Conservation (phyloP, 23 tunicate genomes). For the Halocynthia roretzi region DNA sequence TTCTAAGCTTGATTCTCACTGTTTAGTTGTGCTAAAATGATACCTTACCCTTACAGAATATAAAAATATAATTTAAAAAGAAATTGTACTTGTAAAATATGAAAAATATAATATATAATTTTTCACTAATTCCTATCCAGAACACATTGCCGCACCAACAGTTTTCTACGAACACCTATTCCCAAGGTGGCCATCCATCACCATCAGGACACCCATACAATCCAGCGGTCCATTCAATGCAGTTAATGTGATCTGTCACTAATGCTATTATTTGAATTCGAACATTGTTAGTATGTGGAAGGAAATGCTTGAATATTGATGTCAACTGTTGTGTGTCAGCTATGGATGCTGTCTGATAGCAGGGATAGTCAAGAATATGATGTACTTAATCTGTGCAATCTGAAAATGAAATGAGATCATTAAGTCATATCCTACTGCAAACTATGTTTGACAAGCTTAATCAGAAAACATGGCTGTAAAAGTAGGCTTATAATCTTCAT, state of each 20-base stretch:
- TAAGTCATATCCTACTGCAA: no score
- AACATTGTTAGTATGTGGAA: background rate
- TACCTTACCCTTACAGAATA: background rate
- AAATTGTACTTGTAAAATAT: no score
- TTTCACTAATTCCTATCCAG: background rate
- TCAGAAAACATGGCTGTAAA: no score
- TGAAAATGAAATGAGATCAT: no score
- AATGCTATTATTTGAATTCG: background rate
- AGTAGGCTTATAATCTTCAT: no score
- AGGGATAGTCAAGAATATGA: no score
- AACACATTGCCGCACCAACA: conserved; percentile 7
- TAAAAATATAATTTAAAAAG: background rate
- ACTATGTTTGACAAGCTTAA: no score
- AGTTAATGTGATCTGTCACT: background rate
- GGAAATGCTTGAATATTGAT: background rate
- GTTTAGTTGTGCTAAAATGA: background rate
- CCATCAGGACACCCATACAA: conserved; percentile 19
- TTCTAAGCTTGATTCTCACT: background rate
- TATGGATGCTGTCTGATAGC: no score
- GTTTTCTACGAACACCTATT: background rate
- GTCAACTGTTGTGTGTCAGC: background rate
- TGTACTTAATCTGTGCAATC: no score
- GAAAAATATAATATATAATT: no score
- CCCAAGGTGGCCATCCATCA: conserved; percentile 8
- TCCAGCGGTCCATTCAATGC: conserved; percentile 1